These are phyloP conservation scores for Xiphorhynchus elegans DNA, from an alignment of 2,113 vertebrate genomes.

Conservation along the genomic window DNA sequence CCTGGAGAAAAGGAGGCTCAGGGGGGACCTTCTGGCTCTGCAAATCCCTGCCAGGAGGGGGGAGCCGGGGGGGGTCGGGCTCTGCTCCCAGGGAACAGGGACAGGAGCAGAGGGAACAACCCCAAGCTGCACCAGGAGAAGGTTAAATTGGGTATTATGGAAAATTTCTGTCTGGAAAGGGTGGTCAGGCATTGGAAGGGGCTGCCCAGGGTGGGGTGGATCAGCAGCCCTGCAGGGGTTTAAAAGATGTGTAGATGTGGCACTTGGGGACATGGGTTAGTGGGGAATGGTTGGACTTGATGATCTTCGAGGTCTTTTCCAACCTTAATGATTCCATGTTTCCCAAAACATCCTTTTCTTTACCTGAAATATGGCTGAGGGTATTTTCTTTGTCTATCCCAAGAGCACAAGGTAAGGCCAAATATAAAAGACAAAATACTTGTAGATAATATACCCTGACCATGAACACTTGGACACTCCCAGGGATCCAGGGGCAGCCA, in stretches of 20 bases:
- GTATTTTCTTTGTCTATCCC: too few relatives aligned
- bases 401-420: background rate
- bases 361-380: too few relatives aligned
- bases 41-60: background rate
- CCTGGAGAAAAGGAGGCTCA: background rate
- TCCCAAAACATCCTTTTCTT: too few relatives aligned
- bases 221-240: background rate
- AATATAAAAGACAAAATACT: background rate
- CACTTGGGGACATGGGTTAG: background rate
- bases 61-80: background rate
- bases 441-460: background rate
- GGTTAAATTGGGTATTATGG: background rate
- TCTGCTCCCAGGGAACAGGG: background rate
- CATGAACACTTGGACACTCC: background rate
- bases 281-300: background rate
- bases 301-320: background rate
- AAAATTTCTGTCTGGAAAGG: background rate
- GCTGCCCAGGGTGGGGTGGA: background rate
- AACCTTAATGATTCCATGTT: too few relatives aligned
- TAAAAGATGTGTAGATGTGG: background rate
- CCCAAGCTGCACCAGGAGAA: background rate
- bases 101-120: background rate
- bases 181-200: background rate
- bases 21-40: background rate
- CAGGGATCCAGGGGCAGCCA: background rate